A percentile compares a stretch with the other conserved stretches of the same genome.
phyloP scores from a whole-genome alignment of 2,113 vertebrate genomes.

The Tupaia tana region DNA sequence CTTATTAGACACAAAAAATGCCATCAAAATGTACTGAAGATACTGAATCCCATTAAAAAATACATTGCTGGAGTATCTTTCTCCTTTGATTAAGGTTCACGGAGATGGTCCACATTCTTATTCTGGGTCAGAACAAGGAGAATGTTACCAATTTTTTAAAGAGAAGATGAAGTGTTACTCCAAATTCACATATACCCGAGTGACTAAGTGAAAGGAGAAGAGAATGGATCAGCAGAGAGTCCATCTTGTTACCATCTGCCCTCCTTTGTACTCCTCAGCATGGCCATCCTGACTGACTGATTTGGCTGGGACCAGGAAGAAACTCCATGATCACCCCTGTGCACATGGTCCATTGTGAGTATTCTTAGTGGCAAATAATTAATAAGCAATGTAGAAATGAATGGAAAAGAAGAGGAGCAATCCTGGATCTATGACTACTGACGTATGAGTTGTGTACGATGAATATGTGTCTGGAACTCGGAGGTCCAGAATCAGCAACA shows the following conservation, averaged over 20 bases:
- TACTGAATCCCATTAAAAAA: not conserved
- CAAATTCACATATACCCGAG: not conserved
- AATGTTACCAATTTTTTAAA: not conserved
- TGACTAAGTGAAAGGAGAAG: too few species aligned
- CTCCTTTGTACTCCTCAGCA: not conserved
- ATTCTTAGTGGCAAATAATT: not conserved
- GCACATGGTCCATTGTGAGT: not conserved
- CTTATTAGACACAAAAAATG: not conserved
- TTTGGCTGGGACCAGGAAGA: fast-evolving
- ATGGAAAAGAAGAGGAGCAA: not conserved
- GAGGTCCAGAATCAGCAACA: not conserved
- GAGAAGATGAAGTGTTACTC: not conserved
- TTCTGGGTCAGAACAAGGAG: not conserved
- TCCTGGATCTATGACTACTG: not conserved
- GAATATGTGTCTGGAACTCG: not conserved
- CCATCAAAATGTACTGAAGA: not conserved
- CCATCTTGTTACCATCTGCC: fast-evolving
- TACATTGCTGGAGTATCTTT: not conserved
- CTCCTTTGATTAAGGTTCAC: not conserved
- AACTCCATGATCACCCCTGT: fast-evolving
- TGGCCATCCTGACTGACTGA: fast-evolving
- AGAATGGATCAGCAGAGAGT: too few species aligned
- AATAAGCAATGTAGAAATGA: not conserved
- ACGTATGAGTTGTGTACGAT: not conserved
- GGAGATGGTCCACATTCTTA: not conserved